phyloP scores from a whole-genome alignment of 2,797 vertebrate species.

The Bufotes viridis region DNA sequence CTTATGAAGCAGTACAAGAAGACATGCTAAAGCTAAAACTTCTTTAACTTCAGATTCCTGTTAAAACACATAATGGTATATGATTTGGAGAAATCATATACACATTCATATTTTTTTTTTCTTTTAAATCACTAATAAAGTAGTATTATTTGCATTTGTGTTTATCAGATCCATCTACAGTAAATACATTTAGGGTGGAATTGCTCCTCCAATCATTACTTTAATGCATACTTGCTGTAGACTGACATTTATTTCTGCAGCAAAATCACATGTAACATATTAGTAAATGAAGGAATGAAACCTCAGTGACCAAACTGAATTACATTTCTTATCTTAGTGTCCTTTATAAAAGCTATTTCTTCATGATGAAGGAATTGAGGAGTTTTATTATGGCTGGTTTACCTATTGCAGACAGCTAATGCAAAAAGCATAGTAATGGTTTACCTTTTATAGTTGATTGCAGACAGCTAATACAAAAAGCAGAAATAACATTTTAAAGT shows the following conservation, averaged over 20 bases:
- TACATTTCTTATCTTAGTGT: neutral
- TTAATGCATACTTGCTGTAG: neutral
- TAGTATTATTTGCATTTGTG: no score
- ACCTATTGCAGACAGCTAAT: neutral
- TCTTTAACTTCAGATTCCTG: no score
- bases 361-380: neutral
- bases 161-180: no score
- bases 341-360: neutral
- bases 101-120: no score
- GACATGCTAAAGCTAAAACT: no score
- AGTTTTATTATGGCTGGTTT: neutral
- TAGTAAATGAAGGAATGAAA: neutral
- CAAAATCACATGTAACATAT: neutral
- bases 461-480: constrained; percentile 8
- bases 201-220: neutral
- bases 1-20: no score
- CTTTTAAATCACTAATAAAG: no score
- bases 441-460: neutral
- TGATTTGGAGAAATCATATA: no score
- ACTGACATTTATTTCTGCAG: neutral
- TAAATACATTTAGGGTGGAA: no score
- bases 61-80: no score
- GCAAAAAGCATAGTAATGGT: neutral
- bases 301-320: neutral
- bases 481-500: constrained; percentile 13